Evolutionary conservation across 2,888 invertebrate species (phyloP), one percentile per base, ranked within the genome.

Genomic region (Orchesellides sinensis): DNA sequence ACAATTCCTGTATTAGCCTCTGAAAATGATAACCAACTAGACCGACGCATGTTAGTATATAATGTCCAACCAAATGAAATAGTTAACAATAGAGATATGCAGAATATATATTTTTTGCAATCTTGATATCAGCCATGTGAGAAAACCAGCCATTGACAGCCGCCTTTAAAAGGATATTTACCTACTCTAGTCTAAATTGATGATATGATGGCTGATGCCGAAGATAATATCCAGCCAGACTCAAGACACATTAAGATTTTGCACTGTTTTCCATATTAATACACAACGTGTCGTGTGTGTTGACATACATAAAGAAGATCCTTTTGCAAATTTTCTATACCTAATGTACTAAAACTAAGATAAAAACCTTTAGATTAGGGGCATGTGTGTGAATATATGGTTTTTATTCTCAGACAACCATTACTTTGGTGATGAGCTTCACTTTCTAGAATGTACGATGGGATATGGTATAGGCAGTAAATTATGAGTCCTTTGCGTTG

Each of bases 121-220:
- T 70, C 35, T 72, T 72, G 61, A 73, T 63, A 29, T 49, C 63
- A 32, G 14, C 49, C 61, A 73, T 74, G 65, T 65, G 52, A 52
- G 56, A 35, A n/a, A 63, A 65, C 40, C n/a, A 52, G 74, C 63
- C 63, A 74, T 63, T 74, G 65, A 65, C 23, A 65, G 65, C 23
- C 17, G 63, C 74, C 74, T 65, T 74, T 74, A 74, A n/a, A 74
- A 74, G 74, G 74, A 63, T 65, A 65, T 74, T 65, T 65, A 52
- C 72, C 59, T 17, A 5, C 49, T n/a, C 14, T 29, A n/a, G 59
- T 1, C n/a, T 12, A 59, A 32, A 59, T 59, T 3, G 29, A 59
- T 59, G 59, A 29, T 32, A 59, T 59, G 59, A 29, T 32, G 59
- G 29, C 14, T 59, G 29, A 8, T 29, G 59, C 59, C 59, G 59